These are phyloP conservation scores for Motacilla alba DNA, from an alignment of 2,113 vertebrate genomes.

Conservation along the genomic window DNA sequence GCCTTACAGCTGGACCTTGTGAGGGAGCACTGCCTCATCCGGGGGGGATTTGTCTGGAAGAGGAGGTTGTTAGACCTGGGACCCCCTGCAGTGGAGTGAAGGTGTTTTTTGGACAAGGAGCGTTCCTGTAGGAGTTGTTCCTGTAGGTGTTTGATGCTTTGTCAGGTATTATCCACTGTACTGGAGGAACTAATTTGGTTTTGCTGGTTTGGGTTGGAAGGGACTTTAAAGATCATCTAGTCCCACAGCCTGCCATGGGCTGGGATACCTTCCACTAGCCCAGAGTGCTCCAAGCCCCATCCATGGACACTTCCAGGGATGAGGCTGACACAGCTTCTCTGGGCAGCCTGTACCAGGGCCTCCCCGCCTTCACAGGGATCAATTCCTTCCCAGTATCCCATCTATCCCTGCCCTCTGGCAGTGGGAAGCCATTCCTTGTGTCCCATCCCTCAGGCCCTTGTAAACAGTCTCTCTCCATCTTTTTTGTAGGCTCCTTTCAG, in stretches of 20 bases:
- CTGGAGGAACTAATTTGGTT: neutral
- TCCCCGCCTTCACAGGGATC: neutral
- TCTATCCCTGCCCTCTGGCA: neutral
- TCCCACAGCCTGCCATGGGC: neutral
- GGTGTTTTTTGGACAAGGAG: neutral
- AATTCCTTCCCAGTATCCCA: neutral
- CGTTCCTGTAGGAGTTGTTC: accelerated
- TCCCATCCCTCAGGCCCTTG: neutral
- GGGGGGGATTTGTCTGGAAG: neutral
- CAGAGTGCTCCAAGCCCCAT: neutral
- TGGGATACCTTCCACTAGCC: neutral
- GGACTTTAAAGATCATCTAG: neutral
- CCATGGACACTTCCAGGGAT: neutral
- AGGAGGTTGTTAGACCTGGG: neutral
- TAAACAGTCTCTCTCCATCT: neutral
- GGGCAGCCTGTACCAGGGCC: neutral
- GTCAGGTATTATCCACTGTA: accelerated
- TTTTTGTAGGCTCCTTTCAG: neutral
- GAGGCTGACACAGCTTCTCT: neutral
- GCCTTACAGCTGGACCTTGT: neutral
- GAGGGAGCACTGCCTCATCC: neutral
- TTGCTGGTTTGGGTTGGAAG: neutral
- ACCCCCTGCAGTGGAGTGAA: neutral
- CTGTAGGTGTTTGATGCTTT: neutral
- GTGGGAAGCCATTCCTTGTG: neutral